Evolutionary conservation across 2,797 vertebrate genomes (phyloP), one percentile per base, ranked within the genome.

Genomic region (Oophaga sylvatica): DNA sequence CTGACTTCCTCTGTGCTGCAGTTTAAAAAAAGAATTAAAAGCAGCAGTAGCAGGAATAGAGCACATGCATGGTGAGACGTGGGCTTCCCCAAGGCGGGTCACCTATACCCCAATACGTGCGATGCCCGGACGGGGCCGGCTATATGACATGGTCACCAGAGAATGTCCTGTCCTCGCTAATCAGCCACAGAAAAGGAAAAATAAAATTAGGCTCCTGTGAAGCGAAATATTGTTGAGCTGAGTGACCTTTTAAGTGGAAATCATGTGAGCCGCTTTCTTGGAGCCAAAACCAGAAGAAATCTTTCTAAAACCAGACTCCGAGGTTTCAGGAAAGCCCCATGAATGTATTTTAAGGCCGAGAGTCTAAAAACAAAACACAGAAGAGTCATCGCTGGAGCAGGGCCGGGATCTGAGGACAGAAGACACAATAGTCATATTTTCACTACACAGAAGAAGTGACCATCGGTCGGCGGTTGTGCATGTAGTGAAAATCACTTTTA

Each of bases 261-360:
- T 45, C 53, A 73, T 60, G 80, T 60, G 68, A 83, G 29, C 9
- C 4, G 57, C 57, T 80, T 35, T 29, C 26, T 70, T 20, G 65
- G 12, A 83, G 65, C 57, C 68, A 59, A 60, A 60, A 60, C 6
- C 56, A n/a, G 31, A 19, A 35, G 19, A 73, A 73, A 75, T 45
- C n/a, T 62, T 73, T 84, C 57, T 84, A 75, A 84, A 60, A 35
- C 29, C n/a, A 35, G 83, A 29, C 29, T 19, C 12, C n/a, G 70
- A 41, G 82, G n/a, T 62, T 31, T 63, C 35, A 63, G 83, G 83
- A 84, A 84, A 84, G 35, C 83, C 83, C 83, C 83, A 16, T 53
- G 57, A 26, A 62, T 62, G 22, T 75, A 62, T 84, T 62, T 48
- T 53, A 29, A 53, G 81, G 75, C 65, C 12, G 63, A 16, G 80